phyloP scores from a whole-genome alignment of 2,888 invertebrate genomes.

The Eupsilia transversa region DNA sequence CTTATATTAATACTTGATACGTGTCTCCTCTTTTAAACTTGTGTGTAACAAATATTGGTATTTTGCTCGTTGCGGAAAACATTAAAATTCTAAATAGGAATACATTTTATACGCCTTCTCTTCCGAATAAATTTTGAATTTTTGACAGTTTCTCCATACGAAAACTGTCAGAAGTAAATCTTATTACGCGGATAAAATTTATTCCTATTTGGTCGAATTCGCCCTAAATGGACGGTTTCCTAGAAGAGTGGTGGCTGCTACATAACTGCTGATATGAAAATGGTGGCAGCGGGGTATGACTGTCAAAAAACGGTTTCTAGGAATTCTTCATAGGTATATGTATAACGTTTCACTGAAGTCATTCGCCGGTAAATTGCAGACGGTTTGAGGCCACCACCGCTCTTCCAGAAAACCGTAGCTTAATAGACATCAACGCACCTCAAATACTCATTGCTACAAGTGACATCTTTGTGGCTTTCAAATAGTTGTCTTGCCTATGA shows the following conservation, averaged over 20 bases:
- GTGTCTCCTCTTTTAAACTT: background rate
- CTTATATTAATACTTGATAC: background rate
- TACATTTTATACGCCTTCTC: too few relatives aligned
- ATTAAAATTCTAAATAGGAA: too few relatives aligned
- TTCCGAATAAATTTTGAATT: too few relatives aligned
- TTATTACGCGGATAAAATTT: too few relatives aligned
- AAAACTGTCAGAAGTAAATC: too few relatives aligned
- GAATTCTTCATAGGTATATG: too few relatives aligned
- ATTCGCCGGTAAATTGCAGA: background rate
- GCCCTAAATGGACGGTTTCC: too few relatives aligned
- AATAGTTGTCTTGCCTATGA: conserved; percentile 2
- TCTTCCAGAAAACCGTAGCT: background rate
- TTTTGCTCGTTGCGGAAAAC: too few relatives aligned
- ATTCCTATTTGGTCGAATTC: too few relatives aligned
- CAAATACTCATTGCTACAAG: background rate
- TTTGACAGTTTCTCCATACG: too few relatives aligned
- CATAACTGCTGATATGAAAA: background rate
- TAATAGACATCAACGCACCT: background rate
- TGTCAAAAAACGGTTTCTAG: background rate
- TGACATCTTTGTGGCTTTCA: background rate
- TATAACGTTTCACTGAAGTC: background rate
- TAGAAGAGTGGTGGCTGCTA: background rate
- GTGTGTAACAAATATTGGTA: background rate
- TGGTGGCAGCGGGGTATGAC: background rate
- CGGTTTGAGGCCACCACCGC: background rate